A percentile compares a stretch with the other conserved stretches of the same genome.
phyloP scores from a whole-genome alignment of 2,797 vertebrate species.

The Sphenodon punctatus region DNA sequence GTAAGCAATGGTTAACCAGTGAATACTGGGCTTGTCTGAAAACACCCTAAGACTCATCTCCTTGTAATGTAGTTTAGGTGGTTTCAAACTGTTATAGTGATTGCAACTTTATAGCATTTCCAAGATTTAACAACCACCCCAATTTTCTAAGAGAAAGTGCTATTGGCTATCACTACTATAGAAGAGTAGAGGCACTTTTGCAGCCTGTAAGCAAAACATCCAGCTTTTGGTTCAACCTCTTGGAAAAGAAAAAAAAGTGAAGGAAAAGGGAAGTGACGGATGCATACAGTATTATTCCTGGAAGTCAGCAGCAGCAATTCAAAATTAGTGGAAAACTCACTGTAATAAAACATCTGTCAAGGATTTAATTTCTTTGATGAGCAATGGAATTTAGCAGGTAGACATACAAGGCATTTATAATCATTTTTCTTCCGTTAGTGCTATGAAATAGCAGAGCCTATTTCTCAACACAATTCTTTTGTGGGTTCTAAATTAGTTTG shows the following conservation, averaged over 20 bases:
- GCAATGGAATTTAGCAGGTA: background rate
- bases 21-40: no score
- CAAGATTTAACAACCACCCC: background rate
- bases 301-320: background rate
- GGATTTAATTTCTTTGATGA: background rate
- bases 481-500: background rate
- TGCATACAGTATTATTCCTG: background rate
- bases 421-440: background rate
- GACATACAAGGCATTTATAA: background rate
- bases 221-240: background rate
- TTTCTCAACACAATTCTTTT: background rate
- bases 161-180: background rate
- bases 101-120: background rate
- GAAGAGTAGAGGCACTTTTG: background rate
- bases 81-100: background rate
- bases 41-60: no score
- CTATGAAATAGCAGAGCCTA: background rate
- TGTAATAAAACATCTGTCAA: background rate
- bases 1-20: no score
- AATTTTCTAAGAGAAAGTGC: background rate
- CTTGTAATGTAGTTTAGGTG: no score
- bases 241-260: background rate
- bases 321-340: background rate
- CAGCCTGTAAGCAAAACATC: background rate
- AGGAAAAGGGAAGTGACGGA: background rate